These are phyloP conservation scores for Ctenoplectra terminalis DNA, from an alignment of 1,140 invertebrate genomes.

Conservation along the genomic window DNA sequence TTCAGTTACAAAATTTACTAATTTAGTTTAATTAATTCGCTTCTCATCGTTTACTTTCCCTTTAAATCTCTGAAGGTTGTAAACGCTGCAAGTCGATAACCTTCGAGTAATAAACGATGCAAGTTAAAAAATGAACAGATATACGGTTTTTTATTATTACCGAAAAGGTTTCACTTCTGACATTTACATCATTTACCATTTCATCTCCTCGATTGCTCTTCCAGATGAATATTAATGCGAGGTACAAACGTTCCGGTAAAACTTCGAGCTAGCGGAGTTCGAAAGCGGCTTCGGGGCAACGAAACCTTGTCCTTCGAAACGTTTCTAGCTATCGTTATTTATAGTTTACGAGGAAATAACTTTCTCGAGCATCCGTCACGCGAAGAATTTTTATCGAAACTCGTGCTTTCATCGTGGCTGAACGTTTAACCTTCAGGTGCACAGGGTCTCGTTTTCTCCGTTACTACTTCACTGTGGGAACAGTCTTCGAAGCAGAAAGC, in stretches of 20 bases:
- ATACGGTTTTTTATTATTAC: no score
- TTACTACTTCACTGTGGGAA: constrained; percentile 1
- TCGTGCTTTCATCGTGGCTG: constrained; percentile 18
- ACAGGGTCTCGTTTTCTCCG: constrained; percentile 18
- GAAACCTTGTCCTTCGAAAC: constrained; percentile 17
- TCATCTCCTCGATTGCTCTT: not conserved
- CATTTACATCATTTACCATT: no score
- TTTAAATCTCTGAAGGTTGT: no score
- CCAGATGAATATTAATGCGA: not conserved
- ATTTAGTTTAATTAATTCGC: no score
- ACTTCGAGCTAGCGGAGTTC: not conserved
- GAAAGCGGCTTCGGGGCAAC: not conserved
- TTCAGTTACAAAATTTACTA: no score
- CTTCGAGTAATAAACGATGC: no score
- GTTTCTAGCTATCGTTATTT: constrained; percentile 11
- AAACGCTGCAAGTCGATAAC: no score
- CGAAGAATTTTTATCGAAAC: constrained; percentile 17
- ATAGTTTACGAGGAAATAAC: constrained; percentile 25
- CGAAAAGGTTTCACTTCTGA: no score
- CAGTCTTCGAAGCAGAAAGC: constrained; percentile 3
- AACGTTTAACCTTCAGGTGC: constrained; percentile 33
- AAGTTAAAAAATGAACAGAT: no score
- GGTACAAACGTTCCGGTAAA: not conserved
- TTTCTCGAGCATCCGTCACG: constrained; percentile 22
- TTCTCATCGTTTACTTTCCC: no score